Evolutionary conservation across 2,113 vertebrate species (phyloP), one percentile per base, ranked within the genome.

Genomic region (Arenaria interpres): DNA sequence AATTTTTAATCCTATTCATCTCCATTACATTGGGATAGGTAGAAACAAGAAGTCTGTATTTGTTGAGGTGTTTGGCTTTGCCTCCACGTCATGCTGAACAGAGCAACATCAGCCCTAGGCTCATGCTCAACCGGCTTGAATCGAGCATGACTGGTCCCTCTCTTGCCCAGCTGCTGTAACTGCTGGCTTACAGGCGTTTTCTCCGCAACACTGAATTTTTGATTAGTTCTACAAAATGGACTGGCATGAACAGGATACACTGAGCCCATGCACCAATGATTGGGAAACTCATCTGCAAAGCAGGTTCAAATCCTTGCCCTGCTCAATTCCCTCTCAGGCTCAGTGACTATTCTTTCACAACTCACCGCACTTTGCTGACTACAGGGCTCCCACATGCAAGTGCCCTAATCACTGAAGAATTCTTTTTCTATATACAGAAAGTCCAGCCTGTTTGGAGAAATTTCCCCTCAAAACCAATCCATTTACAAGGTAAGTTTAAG

Each of bases 81-180:
- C 33, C 45, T 73, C 37, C 41, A 6, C 3, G 6, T 59, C 22
- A 23, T 20, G 35, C 22, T 71, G 68, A 63, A 46, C 27, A 66
- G 51, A 45, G 25, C 1, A 69, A 30, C 39, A 43, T 27, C 48
- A 30, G 7, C 4, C 21, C 27, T 30, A 30, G 33, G 28, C 17
- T 80, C 39, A 18, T 4, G 41, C 41, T 43, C 41, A 15, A 6
- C 6, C 39, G 33, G 15, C 41, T 8, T 21, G 19, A 72, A 69
- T 17, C 1, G 0, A 69, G 53, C 1, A 2, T 3, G 7, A 11
- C 33, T 7, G 1, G 15, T 35, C 56, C 30, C 8, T 28, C 8
- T 19, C 22, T 77, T 24, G 35, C 33, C 45, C 50, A 80, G 45
- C 23, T 80, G 12, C 68, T 84, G 1, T 33, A 64, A 35, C 10